Conservation (phyloP, 1,140 invertebrate species). For the Theocolax elegans region DNA sequence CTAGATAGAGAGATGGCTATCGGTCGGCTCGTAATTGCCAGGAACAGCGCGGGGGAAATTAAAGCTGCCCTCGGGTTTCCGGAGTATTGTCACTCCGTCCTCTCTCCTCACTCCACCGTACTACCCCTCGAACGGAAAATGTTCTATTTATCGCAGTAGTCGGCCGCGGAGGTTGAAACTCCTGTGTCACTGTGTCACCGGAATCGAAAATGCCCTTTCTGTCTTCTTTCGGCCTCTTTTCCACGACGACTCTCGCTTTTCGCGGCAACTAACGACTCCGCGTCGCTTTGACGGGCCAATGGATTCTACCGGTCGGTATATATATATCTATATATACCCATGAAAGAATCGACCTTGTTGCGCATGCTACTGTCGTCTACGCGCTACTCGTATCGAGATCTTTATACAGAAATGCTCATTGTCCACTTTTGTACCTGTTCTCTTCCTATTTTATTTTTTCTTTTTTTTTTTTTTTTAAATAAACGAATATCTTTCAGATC, state of each 20-base stretch:
- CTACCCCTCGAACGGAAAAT: neutral
- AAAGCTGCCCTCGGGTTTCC: constrained; percentile 30
- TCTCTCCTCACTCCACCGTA: neutral
- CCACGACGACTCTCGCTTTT: neutral
- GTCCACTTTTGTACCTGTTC: no score
- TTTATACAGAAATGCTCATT: neutral
- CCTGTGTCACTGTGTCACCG: constrained; percentile 34
- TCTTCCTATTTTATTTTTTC: no score
- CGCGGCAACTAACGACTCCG: neutral
- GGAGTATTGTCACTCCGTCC: constrained; percentile 8
- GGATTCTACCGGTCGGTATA: no score
- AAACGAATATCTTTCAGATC: no score
- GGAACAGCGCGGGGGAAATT: constrained; percentile 28
- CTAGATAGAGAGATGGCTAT: constrained; percentile 21
- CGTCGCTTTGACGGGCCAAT: no score
- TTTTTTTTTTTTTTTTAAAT: constrained; percentile 1
- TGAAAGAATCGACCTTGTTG: constrained; percentile 19
- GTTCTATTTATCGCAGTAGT: neutral
- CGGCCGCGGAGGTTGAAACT: neutral
- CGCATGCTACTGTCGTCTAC: neutral
- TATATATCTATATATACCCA: no score
- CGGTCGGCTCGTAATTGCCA: constrained; percentile 27
- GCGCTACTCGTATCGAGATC: neutral
- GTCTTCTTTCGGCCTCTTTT: neutral
- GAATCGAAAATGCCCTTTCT: neutral